phyloP scores from a whole-genome alignment of 2,113 vertebrate species.

The Indicator indicator region DNA sequence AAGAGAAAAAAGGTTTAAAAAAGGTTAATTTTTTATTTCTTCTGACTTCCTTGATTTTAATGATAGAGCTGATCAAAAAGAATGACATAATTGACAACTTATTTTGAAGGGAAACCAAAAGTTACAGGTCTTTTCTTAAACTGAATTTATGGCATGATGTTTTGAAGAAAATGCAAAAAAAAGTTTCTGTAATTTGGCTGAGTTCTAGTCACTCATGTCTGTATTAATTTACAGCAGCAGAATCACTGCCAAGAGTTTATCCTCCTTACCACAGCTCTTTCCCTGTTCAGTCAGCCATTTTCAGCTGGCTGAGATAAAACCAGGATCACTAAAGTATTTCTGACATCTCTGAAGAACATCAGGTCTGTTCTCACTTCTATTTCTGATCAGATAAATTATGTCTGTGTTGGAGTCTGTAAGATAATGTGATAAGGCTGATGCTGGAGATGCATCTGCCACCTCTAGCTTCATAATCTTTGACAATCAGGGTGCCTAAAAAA shows the following conservation, averaged over 20 bases:
- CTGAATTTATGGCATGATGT: background rate
- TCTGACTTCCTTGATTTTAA: background rate
- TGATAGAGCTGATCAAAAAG: background rate
- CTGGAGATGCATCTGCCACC: background rate
- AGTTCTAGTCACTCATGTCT: background rate
- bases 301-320: background rate
- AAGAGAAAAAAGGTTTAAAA: background rate
- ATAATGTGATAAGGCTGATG: background rate
- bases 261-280: background rate
- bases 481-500: background rate
- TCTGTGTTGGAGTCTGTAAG: background rate
- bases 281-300: background rate
- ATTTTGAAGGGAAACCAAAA: background rate
- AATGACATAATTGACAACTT: rapidly evolving
- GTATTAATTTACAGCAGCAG: background rate
- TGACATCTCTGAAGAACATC: background rate
- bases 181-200: background rate
- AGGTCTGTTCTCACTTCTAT: background rate
- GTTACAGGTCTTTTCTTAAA: background rate
- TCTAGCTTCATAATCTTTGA: background rate
- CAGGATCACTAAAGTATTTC: background rate
- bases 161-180: background rate
- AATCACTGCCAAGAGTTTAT: background rate
- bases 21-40: background rate
- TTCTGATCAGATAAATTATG: background rate